phyloP scores from a whole-genome alignment of 1,140 invertebrate species.

The Pteromalus puparum region DNA sequence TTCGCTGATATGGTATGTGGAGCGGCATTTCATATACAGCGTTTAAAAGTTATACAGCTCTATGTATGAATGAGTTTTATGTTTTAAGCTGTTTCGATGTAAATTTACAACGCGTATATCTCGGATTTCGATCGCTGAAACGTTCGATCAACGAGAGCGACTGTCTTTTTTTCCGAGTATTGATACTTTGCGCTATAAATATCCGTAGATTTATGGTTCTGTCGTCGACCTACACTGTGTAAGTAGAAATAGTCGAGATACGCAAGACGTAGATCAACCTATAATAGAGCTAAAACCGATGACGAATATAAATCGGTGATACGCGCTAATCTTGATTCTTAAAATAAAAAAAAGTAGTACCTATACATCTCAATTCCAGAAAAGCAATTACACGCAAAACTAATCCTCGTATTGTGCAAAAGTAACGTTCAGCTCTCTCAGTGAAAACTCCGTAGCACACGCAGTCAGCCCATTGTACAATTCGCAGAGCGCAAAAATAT shows the following conservation, averaged over 20 bases:
- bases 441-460: background rate
- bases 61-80: no score
- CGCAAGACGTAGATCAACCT: background rate
- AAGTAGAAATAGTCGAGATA: background rate
- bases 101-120: background rate
- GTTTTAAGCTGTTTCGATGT: no score
- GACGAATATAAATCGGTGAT: background rate
- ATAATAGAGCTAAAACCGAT: background rate
- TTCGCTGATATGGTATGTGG: no score
- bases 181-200: background rate
- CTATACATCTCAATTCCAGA: background rate
- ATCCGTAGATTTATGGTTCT: background rate
- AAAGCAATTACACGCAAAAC: background rate
- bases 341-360: background rate
- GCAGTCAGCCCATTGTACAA: background rate
- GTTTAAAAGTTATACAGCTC: no score
- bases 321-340: no score
- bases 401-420: background rate
- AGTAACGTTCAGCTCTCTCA: background rate
- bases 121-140: background rate
- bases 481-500: constrained; percentile 11
- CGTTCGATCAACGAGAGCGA: background rate
- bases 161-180: background rate
- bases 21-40: no score
- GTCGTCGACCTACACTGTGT: background rate